Percentiles rank a stretch among this genome's conserved stretches.
Evolutionary conservation across 2,888 invertebrate species (phyloP).

Genomic region (Caprella mutica): DNA sequence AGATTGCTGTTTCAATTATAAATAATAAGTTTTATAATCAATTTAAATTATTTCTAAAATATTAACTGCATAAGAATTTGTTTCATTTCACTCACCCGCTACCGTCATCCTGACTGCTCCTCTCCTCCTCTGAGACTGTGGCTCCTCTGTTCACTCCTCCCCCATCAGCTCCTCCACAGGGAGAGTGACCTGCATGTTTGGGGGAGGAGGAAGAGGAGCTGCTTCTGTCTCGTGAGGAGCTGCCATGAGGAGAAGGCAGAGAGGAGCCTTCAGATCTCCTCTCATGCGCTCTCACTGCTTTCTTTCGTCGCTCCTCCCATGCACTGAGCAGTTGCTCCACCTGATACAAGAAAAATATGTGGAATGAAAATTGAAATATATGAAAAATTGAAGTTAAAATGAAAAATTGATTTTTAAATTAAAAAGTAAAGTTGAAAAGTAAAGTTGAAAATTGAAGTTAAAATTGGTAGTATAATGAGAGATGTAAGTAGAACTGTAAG

Average conservation of each 20-base stretch:
- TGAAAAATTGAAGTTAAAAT: not conserved
- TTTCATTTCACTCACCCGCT: too few relatives aligned
- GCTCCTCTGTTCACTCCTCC: not conserved
- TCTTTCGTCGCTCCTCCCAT: slow-evolving; percentile 30
- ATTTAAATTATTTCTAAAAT: too few relatives aligned
- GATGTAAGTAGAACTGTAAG: not conserved
- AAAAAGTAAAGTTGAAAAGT: not conserved
- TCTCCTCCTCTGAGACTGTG: too few relatives aligned
- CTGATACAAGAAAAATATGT: slow-evolving; percentile 7
- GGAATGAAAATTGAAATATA: not conserved
- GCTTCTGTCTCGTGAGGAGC: not conserved
- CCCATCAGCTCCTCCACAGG: slow-evolving; percentile 10
- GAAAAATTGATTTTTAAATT: not conserved
- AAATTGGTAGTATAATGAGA: not conserved
- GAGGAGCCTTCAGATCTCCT: slow-evolving; percentile 11
- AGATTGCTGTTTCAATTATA: too few relatives aligned
- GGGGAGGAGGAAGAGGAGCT: slow-evolving; percentile 18
- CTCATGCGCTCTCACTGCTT: slow-evolving; percentile 27
- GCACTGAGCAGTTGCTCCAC: slow-evolving; percentile 30
- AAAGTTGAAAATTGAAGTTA: not conserved
- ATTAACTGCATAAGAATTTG: too few relatives aligned
- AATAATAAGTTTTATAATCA: too few relatives aligned
- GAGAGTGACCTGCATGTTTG: slow-evolving; percentile 9
- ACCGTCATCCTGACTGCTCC: too few relatives aligned
- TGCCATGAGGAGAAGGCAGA: slow-evolving; percentile 3